phyloP scores from a whole-genome alignment of 2,113 vertebrate genomes.

The Oreochromis spilurus region DNA sequence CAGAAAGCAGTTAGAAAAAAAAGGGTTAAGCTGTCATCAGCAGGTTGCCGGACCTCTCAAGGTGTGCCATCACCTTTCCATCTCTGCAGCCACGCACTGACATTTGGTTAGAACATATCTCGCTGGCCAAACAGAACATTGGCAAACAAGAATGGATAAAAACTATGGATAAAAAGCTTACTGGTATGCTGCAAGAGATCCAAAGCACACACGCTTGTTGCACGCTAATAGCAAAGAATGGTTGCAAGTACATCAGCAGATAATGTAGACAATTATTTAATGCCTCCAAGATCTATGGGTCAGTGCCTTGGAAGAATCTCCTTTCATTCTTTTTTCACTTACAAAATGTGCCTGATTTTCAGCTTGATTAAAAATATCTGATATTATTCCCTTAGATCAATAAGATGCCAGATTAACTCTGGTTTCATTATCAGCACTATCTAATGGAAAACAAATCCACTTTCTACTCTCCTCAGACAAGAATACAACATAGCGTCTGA shows the following conservation, averaged over 20 bases:
- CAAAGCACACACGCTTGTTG: conserved; percentile 34
- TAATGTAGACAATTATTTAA: background rate
- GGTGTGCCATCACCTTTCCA: conserved; percentile 10
- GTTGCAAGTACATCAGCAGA: background rate
- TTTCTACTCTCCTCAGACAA: background rate
- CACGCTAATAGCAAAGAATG: background rate
- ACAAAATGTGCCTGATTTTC: background rate
- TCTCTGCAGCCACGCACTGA: background rate
- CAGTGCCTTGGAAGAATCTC: background rate
- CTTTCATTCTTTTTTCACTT: background rate
- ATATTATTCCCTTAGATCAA: background rate
- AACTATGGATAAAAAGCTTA: background rate
- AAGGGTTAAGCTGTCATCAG: background rate
- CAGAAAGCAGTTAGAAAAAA: background rate
- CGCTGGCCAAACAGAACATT: conserved; percentile 26
- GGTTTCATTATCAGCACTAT: background rate
- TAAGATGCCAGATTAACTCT: background rate
- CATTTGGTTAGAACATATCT: background rate
- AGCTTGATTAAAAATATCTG: background rate
- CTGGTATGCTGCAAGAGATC: background rate
- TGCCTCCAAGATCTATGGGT: background rate
- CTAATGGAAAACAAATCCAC: background rate
- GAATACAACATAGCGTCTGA: background rate
- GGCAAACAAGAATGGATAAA: background rate
- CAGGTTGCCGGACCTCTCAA: conserved; percentile 9